Base-by-base conservation (phyloP, 64 coral and sea anemone genomes). In the Stylophora pistillata region DNA sequence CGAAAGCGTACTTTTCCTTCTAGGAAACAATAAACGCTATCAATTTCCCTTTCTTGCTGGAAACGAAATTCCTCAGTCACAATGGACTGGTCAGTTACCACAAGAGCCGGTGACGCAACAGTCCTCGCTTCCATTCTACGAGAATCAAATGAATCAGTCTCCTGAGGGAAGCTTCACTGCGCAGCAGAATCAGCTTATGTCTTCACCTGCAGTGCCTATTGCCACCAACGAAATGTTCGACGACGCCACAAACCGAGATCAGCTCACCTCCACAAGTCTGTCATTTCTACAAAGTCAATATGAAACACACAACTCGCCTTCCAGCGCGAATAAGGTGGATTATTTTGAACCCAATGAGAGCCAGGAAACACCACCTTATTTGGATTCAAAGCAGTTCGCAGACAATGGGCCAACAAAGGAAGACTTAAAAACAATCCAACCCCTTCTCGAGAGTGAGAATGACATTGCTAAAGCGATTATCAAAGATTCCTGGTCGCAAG, bases 271-370 rank as follows among this genome's bases (percentile, higher is more conserved):
- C 16, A 53, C 30, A 17, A 70, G 33, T 27, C 34, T 84, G 31
- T 41, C 61, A 53, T 53, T 84, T 21, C 12, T 70, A 41, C 80
- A 84, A 70, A 62, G 80, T 10, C 33, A 69, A 21, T 84, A 41
- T 84, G 37, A 27, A 27, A 27, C 80, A 1, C 61, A 37, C 33
- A 70, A 69, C 20, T 25, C 60, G 26, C 62, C 32, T 13, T 33
- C 80, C 2, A 1, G 12, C 53, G 64, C 20, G 21, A 37, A 68
- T 7, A 84, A 84, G 23, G 37, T 84, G 18, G 62, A 84, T 26
- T 84, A 69, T n/a, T 84, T 53, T 84, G 80, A 84, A 70, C 80
- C 80, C 20, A 84, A 84, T 11, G 60, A 84, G 21, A 76, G 73
- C 37, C 79, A 30, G 21, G 80, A 70, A 27, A 62, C 80, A 16